Percentiles rank a stretch among this genome's conserved stretches.
These are phyloP conservation scores for Tachyglossus aculeatus DNA, from an alignment of 2,797 vertebrate species.

Conservation along the genomic window DNA sequence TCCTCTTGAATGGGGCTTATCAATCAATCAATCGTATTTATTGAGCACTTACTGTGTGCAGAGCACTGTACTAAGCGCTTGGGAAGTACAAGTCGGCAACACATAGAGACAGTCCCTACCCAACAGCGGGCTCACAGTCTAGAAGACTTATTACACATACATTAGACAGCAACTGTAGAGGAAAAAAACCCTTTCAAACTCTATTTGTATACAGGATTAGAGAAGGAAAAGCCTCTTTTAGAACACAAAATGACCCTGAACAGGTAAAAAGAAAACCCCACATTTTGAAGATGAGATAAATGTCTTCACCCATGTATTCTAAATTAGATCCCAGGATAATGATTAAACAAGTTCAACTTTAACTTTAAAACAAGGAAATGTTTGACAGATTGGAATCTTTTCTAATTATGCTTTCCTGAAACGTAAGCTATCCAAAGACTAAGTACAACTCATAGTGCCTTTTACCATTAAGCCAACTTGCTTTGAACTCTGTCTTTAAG, in stretches of 20 bases:
- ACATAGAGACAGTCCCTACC: too few relatives aligned
- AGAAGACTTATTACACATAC: too few relatives aligned
- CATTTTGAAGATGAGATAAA: too few relatives aligned
- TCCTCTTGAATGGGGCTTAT: background rate
- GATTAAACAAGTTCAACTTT: background rate
- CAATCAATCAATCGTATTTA: too few relatives aligned
- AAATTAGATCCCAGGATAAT: too few relatives aligned
- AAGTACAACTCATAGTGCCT: background rate
- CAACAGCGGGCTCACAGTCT: too few relatives aligned
- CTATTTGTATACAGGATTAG: background rate
- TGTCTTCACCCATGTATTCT: too few relatives aligned
- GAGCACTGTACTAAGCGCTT: too few relatives aligned
- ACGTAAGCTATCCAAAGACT: background rate
- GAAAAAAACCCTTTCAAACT: background rate
- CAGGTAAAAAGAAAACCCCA: background rate
- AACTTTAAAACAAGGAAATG: background rate
- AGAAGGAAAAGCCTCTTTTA: background rate
- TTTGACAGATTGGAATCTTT: background rate
- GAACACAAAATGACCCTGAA: background rate
- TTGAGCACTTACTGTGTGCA: too few relatives aligned
- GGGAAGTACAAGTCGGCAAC: too few relatives aligned
- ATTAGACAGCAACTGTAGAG: too few relatives aligned
- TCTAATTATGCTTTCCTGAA: background rate
- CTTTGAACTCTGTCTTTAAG: slow-evolving; percentile 78
- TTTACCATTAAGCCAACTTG: slow-evolving; percentile 80